phyloP scores from a whole-genome alignment of 2,797 vertebrate genomes.

The Vultur gryphus region DNA sequence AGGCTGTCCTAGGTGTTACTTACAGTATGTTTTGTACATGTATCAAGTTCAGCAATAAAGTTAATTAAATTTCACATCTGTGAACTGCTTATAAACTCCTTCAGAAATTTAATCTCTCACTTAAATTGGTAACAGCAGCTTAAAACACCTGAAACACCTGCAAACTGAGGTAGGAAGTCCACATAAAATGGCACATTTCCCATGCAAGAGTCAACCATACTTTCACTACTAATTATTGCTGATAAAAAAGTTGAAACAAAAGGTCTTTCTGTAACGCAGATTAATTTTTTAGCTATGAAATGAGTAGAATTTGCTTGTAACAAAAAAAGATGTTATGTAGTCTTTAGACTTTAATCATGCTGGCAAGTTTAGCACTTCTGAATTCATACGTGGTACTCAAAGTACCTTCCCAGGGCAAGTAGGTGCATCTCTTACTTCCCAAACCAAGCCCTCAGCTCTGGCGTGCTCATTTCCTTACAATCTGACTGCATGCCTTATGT shows the following conservation, averaged over 20 bases:
- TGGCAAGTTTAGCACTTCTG: neutral
- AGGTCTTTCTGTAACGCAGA: neutral
- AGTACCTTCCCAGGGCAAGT: neutral
- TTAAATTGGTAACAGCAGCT: neutral
- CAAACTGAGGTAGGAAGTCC: neutral
- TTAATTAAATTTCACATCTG: neutral
- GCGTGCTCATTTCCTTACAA: neutral
- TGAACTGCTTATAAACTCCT: neutral
- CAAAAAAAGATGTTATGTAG: neutral
- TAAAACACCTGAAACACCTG: neutral
- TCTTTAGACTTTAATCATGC: neutral
- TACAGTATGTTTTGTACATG: neutral
- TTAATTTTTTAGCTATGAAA: neutral
- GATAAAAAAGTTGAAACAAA: neutral
- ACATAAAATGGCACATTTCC: neutral
- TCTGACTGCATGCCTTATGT: neutral
- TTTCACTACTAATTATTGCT: neutral
- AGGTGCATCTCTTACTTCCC: neutral
- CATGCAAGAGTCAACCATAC: neutral
- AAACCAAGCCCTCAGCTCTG: neutral
- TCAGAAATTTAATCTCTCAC: neutral
- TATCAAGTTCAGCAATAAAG: neutral
- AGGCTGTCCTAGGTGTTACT: neutral
- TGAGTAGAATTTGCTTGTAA: neutral
- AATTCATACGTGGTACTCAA: neutral